phyloP scores from a whole-genome alignment of 2,113 vertebrate genomes.

The Pavo muticus region DNA sequence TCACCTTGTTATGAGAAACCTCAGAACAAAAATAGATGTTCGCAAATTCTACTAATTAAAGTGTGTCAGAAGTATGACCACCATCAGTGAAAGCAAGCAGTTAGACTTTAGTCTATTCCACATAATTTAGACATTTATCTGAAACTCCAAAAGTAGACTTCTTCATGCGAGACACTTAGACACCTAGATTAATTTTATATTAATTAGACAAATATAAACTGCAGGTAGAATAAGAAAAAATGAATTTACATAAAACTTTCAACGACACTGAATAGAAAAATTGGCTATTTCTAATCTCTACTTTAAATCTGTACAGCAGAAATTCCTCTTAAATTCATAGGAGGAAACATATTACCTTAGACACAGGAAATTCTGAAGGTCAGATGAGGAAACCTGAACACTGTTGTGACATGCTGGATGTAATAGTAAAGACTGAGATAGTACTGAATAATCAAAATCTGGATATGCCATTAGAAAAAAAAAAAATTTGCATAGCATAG shows the following conservation, averaged over 20 bases:
- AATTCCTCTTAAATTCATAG: not conserved
- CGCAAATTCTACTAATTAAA: not conserved
- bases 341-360: not conserved
- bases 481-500: not conserved
- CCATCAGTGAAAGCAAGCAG: not conserved
- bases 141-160: fast-evolving
- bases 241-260: not conserved
- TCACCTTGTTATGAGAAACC: not conserved
- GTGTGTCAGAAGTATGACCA: not conserved
- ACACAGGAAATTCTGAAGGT: not conserved
- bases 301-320: not conserved
- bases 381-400: fast-evolving
- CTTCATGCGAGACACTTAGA: not conserved
- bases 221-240: not conserved
- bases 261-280: not conserved
- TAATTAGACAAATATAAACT: not conserved
- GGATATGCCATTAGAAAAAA: not conserved
- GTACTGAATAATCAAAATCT: not conserved
- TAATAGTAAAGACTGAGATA: not conserved
- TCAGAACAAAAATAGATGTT: not conserved
- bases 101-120: not conserved
- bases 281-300: not conserved
- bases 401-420: not conserved
- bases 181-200: fast-evolving
- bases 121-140: not conserved